These are phyloP conservation scores for Aldrovandia affinis DNA, from an alignment of 2,797 vertebrate genomes.

Conservation along the genomic window DNA sequence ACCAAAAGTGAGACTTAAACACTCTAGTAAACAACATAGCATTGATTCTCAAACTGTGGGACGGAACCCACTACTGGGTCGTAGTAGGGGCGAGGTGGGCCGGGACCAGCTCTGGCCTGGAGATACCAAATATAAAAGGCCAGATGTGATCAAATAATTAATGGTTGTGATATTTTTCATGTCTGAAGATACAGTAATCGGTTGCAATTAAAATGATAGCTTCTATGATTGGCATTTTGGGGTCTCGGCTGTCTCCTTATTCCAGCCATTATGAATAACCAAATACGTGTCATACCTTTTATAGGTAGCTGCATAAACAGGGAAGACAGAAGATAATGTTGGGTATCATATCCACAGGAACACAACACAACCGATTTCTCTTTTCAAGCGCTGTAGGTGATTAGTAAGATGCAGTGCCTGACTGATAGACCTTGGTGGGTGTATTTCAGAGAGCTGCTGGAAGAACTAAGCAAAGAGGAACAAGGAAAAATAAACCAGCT, in stretches of 20 bases:
- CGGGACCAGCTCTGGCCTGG: too few species aligned
- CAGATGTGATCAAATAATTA: too few species aligned
- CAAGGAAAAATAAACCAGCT: not conserved
- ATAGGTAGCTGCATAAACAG: not conserved
- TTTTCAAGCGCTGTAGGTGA: not conserved
- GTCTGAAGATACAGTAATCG: not conserved
- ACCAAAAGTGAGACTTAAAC: not conserved
- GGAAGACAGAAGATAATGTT: too few species aligned
- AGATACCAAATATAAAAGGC: not conserved
- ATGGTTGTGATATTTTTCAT: not conserved
- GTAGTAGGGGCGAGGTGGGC: too few species aligned
- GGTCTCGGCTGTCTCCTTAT: not conserved
- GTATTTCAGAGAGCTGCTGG: not conserved
- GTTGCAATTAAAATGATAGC: not conserved
- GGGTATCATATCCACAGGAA: not conserved
- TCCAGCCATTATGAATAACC: not conserved
- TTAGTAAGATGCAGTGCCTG: not conserved
- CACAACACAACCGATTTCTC: not conserved
- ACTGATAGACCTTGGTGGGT: not conserved
- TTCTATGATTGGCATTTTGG: not conserved
- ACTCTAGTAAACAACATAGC: not conserved
- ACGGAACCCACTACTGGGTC: too few species aligned
- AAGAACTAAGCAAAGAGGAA: not conserved
- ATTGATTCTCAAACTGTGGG: not conserved
- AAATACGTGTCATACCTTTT: not conserved